Conservation (phyloP, 2,797 vertebrate genomes). For the Sphenopsis melanotis region DNA sequence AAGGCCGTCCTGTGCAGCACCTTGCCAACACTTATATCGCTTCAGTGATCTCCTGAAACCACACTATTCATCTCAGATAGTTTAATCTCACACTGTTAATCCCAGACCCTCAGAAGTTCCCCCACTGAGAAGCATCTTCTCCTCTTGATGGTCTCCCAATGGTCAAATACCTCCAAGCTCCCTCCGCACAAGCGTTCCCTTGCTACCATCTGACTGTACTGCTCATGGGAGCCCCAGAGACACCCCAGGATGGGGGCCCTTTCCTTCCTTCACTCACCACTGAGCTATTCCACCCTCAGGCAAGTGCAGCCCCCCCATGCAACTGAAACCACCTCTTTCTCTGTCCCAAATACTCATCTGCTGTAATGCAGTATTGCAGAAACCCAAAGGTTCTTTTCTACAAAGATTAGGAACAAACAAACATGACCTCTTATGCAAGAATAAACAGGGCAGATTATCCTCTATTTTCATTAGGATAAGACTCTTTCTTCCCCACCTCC, state of each 20-base stretch:
- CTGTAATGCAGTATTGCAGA: neutral
- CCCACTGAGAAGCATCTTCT: neutral
- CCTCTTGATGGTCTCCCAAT: neutral
- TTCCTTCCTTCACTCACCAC: neutral
- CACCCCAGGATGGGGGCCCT: no score
- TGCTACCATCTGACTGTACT: neutral
- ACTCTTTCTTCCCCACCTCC: fast-evolving
- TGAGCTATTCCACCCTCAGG: neutral
- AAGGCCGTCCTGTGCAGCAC: neutral
- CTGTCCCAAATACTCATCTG: neutral
- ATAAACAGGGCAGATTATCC: neutral
- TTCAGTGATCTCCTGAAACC: neutral
- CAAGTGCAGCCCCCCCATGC: neutral
- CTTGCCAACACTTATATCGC: fast-evolving
- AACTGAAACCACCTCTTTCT: neutral
- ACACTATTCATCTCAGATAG: neutral
- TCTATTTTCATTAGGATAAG: neutral
- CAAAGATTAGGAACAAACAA: neutral
- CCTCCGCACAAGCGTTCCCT: neutral
- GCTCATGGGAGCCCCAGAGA: neutral
- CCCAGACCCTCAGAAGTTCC: neutral
- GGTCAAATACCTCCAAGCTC: neutral
- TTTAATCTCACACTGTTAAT: neutral
- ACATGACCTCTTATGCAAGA: neutral
- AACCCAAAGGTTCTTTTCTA: neutral